Conservation (phyloP, 2,888 invertebrate species). For the Ochropleura leucogaster region DNA sequence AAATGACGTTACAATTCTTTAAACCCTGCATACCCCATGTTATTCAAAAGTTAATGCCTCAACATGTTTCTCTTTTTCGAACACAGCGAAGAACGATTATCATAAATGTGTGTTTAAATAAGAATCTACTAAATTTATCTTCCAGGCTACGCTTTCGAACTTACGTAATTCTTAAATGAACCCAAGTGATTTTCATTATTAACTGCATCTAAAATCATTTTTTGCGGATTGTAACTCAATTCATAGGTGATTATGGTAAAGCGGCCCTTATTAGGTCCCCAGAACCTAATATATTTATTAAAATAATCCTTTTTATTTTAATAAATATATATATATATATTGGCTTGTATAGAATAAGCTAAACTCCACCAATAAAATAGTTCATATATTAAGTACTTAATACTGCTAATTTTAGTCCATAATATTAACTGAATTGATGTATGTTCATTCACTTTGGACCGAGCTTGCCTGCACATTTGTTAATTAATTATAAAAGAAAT, state of each 20-base stretch:
- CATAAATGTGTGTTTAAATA: too few relatives aligned
- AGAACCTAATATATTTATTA: not conserved
- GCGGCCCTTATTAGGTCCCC: not conserved
- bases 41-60: too few relatives aligned
- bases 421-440: slow-evolving; percentile 35
- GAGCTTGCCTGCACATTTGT: slow-evolving; percentile 84
- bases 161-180: too few relatives aligned
- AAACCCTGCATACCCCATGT: too few relatives aligned
- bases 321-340: not conserved
- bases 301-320: too few relatives aligned
- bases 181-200: too few relatives aligned
- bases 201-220: not conserved
- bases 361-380: slow-evolving; percentile 28
- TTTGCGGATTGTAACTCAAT: not conserved
- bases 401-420: slow-evolving; percentile 43
- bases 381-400: slow-evolving; percentile 52
- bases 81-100: too few relatives aligned
- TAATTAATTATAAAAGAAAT: slow-evolving; percentile 83
- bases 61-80: too few relatives aligned
- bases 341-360: slow-evolving; percentile 3
- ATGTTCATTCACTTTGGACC: slow-evolving; percentile 69
- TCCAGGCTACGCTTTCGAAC: too few relatives aligned
- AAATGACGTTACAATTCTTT: not conserved
- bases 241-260: not conserved
- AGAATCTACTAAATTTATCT: too few relatives aligned